A percentile compares a stretch with the other conserved stretches of the same genome.
Conservation (phyloP, 2,797 vertebrate species). For the Rhynchonycteris naso region DNA sequence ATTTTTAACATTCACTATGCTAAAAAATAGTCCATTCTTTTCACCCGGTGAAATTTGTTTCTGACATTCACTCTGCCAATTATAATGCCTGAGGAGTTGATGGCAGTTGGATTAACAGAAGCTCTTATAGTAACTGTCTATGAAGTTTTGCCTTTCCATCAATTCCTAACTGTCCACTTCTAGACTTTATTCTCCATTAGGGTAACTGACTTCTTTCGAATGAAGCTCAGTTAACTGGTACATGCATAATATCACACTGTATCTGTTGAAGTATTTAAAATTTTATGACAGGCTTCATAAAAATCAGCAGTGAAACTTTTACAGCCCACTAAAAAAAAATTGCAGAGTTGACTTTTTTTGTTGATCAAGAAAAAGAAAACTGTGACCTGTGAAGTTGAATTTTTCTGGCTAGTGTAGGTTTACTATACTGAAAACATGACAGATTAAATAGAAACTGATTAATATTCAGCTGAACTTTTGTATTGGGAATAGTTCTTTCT, state of each 20-base stretch:
- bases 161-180: neutral
- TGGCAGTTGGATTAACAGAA: neutral
- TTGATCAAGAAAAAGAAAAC: constrained; percentile 68
- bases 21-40: neutral
- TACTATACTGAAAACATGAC: neutral
- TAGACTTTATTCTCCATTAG: neutral
- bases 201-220: neutral
- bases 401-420: neutral
- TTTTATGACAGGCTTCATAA: constrained; percentile 18
- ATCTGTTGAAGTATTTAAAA: neutral
- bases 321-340: constrained; percentile 49
- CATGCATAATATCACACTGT: neutral
- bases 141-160: neutral
- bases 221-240: neutral
- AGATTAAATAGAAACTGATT: neutral
- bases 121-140: neutral
- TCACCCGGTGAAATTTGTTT: neutral
- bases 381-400: constrained; percentile 8
- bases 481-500: neutral
- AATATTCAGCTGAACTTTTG: neutral
- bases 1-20: neutral
- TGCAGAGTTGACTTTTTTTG: constrained; percentile 54
- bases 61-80: neutral
- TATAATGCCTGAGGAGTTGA: neutral
- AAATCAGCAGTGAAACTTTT: constrained; percentile 69